Conservation (phyloP, 2,113 vertebrate species). For the Sylvietta virens region DNA sequence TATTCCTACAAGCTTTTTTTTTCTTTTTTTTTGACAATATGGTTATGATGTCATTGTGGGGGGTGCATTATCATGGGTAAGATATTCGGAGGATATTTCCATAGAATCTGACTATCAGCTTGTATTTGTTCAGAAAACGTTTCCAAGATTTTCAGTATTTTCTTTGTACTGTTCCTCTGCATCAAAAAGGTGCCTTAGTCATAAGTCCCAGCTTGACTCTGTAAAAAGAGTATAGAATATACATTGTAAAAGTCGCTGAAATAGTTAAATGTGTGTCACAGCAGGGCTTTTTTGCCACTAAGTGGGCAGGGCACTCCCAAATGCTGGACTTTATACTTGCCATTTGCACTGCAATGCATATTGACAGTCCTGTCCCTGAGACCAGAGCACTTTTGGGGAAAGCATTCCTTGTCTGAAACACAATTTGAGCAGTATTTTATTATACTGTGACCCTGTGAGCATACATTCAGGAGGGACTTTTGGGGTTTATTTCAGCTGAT, state of each 20-base stretch:
- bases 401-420: conserved; percentile 33
- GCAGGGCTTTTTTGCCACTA: background rate
- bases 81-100: background rate
- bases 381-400: background rate
- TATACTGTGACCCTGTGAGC: conserved; percentile 51
- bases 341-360: conserved; percentile 5
- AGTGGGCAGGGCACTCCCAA: background rate
- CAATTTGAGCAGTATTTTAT: conserved; percentile 53
- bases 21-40: background rate
- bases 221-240: background rate
- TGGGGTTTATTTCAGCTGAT: conserved; percentile 56
- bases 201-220: background rate
- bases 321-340: conserved; percentile 23
- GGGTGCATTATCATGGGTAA: background rate
- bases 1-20: background rate
- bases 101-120: background rate
- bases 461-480: conserved; percentile 27
- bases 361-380: background rate
- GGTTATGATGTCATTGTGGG: background rate
- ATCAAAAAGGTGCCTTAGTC: background rate
- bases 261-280: background rate
- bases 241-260: background rate
- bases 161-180: background rate
- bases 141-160: background rate
- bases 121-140: background rate